These are phyloP conservation scores for Ellobium chinense DNA, from an alignment of 2,888 invertebrate species.

Conservation along the genomic window DNA sequence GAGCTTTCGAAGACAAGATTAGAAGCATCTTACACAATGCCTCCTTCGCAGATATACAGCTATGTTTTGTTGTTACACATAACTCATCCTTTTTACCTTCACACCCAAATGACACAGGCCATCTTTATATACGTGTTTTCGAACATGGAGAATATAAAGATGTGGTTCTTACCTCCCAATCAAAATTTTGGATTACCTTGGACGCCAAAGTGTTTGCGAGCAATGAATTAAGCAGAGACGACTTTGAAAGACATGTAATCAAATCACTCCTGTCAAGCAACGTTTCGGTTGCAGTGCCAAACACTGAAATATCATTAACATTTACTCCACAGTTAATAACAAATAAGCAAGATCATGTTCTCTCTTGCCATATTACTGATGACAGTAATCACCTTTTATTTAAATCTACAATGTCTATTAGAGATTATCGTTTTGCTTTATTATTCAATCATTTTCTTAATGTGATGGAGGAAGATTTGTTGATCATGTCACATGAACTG, in stretches of 20 bases:
- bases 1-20: not conserved
- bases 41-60: not conserved
- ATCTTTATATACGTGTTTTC: too few relatives aligned
- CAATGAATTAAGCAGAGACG: not conserved
- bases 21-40: not conserved
- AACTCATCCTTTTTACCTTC: not conserved
- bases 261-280: not conserved
- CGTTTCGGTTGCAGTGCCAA: too few relatives aligned
- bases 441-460: not conserved
- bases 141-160: not conserved
- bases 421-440: too few relatives aligned
- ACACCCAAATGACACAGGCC: not conserved
- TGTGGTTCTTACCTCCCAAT: too few relatives aligned
- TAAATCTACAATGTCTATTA: not conserved
- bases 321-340: not conserved
- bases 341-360: not conserved
- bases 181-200: not conserved
- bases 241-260: not conserved
- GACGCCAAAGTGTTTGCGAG: not conserved
- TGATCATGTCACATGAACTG: not conserved
- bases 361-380: not conserved
- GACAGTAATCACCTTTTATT: not conserved
- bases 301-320: too few relatives aligned
- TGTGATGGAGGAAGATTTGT: not conserved
- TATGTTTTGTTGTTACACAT: not conserved